These are phyloP conservation scores for Meloidogyne exigua DNA, from an alignment of 1,140 invertebrate species.

Conservation along the genomic window DNA sequence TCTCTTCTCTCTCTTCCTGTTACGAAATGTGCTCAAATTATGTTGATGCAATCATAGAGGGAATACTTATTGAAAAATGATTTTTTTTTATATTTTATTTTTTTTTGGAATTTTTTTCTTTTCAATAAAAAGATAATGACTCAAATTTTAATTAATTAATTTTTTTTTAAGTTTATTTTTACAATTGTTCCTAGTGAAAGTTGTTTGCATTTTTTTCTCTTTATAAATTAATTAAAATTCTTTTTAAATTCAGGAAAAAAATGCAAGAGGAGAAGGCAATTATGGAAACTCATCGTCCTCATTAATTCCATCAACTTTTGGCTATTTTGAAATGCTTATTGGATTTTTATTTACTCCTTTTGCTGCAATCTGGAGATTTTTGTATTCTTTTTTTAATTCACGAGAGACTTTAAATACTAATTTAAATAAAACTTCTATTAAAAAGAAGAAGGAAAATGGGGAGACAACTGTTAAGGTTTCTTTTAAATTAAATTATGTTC, in stretches of 20 bases:
- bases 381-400: slow-evolving; percentile 4
- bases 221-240: too few species aligned
- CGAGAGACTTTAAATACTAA: neutral
- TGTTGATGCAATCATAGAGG: neutral
- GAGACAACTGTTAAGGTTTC: neutral
- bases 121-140: too few species aligned
- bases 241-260: neutral
- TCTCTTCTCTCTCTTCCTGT: too few species aligned
- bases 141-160: too few species aligned
- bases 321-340: slow-evolving; percentile 19
- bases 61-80: neutral
- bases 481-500: too few species aligned
- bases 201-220: neutral
- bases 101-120: neutral
- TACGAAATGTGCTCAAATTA: too few species aligned
- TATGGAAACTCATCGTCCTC: neutral
- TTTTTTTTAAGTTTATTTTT: neutral
- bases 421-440: neutral
- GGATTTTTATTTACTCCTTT: slow-evolving; percentile 13
- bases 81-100: neutral
- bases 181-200: slow-evolving; percentile 22
- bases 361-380: neutral
- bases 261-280: neutral
- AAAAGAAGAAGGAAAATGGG: neutral
- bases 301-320: slow-evolving; percentile 1